Percentiles rank a stretch among this genome's conserved stretches.
These are phyloP conservation scores for Notocelia uddmanniana DNA, from an alignment of 2,888 invertebrate genomes.

Conservation along the genomic window DNA sequence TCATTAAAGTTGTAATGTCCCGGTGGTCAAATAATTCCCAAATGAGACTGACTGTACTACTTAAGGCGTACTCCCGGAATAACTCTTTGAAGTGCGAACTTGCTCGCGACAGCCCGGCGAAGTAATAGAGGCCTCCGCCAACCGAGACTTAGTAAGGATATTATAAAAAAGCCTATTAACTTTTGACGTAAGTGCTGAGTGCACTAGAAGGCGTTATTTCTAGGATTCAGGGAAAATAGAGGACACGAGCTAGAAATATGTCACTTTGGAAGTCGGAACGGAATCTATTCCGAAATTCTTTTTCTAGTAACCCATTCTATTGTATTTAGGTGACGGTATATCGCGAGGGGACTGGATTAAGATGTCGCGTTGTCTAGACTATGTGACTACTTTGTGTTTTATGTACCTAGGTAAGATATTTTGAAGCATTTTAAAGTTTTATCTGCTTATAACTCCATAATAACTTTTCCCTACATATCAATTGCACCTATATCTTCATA, in stretches of 20 bases:
- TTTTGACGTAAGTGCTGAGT: conserved; percentile 27
- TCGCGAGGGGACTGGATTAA: too few relatives aligned
- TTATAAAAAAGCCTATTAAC: conserved; percentile 34
- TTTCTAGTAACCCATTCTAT: neutral
- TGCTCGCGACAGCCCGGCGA: conserved; percentile 27
- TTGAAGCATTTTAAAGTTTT: too few relatives aligned
- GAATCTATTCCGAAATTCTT: neutral
- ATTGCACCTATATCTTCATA: too few relatives aligned
- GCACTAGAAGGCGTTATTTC: conserved; percentile 4
- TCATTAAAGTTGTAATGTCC: neutral
- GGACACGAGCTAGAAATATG: neutral
- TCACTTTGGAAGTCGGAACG: neutral
- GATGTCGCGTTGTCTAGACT: too few relatives aligned
- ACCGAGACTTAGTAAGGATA: conserved; percentile 17
- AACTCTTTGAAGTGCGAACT: conserved; percentile 35
- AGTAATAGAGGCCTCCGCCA: conserved; percentile 17
- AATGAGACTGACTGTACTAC: conserved; percentile 12
- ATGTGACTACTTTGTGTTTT: too few relatives aligned
- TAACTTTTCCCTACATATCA: too few relatives aligned
- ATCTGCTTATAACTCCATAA: too few relatives aligned
- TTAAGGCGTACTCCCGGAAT: conserved; percentile 24
- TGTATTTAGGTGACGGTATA: neutral
- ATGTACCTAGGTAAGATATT: too few relatives aligned
- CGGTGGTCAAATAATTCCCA: conserved; percentile 5
- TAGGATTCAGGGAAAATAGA: neutral